phyloP scores from a whole-genome alignment of 2,113 vertebrate genomes.

The Dicaeum eximium region DNA sequence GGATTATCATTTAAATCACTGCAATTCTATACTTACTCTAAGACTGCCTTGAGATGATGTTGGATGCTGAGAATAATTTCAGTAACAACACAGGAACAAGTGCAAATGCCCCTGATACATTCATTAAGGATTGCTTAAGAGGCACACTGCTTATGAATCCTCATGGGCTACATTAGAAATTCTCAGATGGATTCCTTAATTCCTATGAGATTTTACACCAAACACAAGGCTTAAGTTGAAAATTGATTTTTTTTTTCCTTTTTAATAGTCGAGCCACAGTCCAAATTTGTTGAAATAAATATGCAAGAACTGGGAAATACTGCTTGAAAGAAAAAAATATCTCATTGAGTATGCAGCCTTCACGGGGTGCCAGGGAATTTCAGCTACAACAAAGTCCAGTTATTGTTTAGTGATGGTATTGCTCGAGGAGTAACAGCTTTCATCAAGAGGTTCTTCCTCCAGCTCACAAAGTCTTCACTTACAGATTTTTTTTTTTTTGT shows the following conservation, averaged over 20 bases:
- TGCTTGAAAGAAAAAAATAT: background rate
- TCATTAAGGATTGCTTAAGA: conserved; percentile 29
- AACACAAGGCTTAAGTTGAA: background rate
- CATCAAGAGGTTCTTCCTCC: background rate
- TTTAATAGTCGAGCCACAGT: background rate
- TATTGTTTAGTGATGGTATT: background rate
- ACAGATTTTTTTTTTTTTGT: background rate
- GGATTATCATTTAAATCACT: conserved; percentile 33
- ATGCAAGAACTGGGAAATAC: background rate
- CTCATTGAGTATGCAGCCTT: background rate
- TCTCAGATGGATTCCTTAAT: conserved; percentile 20
- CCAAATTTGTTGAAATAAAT: background rate
- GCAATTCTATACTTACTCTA: background rate
- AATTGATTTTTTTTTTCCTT: background rate
- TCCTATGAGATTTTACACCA: background rate
- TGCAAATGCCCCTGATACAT: background rate
- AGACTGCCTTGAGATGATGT: conserved; percentile 4
- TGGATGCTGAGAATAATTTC: conserved; percentile 18
- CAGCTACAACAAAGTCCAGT: background rate
- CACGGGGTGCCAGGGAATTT: background rate
- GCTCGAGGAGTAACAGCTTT: background rate
- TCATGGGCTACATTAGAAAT: conserved; percentile 16
- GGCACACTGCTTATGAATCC: conserved; percentile 1
- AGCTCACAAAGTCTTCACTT: background rate
- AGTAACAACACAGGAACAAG: background rate